phyloP scores from a whole-genome alignment of 2,113 vertebrate genomes.

The Mixornis gularis region DNA sequence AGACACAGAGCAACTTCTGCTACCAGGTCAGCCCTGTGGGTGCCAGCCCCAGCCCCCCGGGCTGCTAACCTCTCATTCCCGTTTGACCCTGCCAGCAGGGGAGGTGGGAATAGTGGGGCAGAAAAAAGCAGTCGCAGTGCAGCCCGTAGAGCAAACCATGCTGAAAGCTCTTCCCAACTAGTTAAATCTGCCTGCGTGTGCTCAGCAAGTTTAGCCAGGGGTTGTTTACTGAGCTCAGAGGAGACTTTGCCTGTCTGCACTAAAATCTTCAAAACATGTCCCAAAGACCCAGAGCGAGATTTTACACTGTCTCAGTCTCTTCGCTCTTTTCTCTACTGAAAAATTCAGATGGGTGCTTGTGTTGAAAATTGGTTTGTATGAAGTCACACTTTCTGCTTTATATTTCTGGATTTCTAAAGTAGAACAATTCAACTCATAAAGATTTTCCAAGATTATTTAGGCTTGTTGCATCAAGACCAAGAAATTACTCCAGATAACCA shows the following conservation, averaged over 20 bases:
- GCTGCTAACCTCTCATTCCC: not conserved
- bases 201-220: not conserved
- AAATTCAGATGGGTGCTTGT: not conserved
- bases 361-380: not conserved
- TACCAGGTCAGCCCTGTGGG: rapidly evolving
- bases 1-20: not conserved
- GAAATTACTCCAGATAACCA: not conserved
- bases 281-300: not conserved
- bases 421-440: not conserved
- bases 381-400: not conserved
- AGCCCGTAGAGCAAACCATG: not conserved
- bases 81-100: not conserved
- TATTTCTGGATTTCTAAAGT: not conserved
- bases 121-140: not conserved
- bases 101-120: not conserved
- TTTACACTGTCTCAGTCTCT: not conserved
- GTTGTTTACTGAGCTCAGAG: not conserved
- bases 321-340: not conserved
- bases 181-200: not conserved
- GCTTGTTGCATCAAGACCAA: not conserved
- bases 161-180: not conserved
- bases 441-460: not conserved
- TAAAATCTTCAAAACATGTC: not conserved
- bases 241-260: not conserved
- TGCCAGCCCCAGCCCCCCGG: rapidly evolving